Base-by-base conservation (phyloP, 2,888 invertebrate genomes). In the Cataglyphis rosenhaueri region DNA sequence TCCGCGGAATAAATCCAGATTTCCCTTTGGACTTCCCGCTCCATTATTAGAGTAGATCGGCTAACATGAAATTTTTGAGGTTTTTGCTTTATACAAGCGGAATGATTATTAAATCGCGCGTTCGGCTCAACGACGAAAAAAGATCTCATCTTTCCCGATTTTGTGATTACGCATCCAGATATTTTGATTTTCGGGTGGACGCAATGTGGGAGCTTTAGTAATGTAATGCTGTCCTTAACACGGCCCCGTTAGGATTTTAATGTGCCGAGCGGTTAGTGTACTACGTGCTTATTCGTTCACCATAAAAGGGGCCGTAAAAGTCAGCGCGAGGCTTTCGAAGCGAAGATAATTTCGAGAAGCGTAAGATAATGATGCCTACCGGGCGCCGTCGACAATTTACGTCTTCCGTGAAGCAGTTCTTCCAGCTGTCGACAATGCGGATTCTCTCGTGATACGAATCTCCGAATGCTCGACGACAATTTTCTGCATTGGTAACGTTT, bases 231-330 rank as follows among this genome's bases (percentile, higher is more conserved):
- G 57, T 55, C 38, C 35, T 52, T 4, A 10, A 6, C 68, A 35
- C 75, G 8, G 8, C 18, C n/a, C 52, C 59, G 57, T 44, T 48
- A 38, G 61, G 55, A 78, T 73, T 76, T 75, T 59, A 61, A 65
- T 64, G 41, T 38, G 21, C n/a, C 70, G n/a, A 29, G n/a, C 68
- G 70, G 44, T 44, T 59, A 52, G 12, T 32, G 44, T 59, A 9
- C 48, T 52, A 52, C 68, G 44, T 57, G 82, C 65, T 85, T 74
- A 78, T 70, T 84, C 85, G 73, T 68, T 81, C 64, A 15, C 82
- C 85, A 62, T 87, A 87, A 90, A 89, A 84, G 85, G 57, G 32
- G 25, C 62, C 84, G 76, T 89, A 89, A 91, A 89, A 85, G 74
- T 83, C 57, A 29, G 74, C 55, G 59, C 64, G 64, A 83, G 70